phyloP scores from a whole-genome alignment of 2,113 vertebrate species.

The Silurus asotus region DNA sequence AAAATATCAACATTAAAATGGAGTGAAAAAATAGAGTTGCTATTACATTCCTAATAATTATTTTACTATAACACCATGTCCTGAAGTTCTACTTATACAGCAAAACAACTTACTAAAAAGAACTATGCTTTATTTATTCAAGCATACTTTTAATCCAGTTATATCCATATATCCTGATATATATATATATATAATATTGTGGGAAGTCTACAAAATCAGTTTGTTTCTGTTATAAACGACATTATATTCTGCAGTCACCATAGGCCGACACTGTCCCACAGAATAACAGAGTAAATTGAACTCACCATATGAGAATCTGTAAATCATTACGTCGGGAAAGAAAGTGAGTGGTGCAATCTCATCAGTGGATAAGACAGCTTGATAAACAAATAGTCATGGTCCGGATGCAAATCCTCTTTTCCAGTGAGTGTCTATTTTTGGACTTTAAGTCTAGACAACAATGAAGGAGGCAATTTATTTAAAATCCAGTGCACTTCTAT shows the following conservation, averaged over 20 bases:
- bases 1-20: background rate
- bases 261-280: background rate
- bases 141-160: background rate
- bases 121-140: background rate
- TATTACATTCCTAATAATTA: background rate
- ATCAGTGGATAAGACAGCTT: background rate
- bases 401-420: background rate
- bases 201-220: background rate
- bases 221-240: background rate
- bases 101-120: background rate
- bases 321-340: background rate
- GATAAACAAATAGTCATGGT: background rate
- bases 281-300: background rate
- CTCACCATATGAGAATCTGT: background rate
- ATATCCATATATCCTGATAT: too few species aligned
- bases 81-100: background rate
- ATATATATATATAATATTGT: conserved; percentile 1
- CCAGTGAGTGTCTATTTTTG: background rate
- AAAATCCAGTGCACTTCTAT: background rate
- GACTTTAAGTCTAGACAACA: background rate
- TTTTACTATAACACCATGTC: background rate
- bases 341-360: background rate
- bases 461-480: background rate
- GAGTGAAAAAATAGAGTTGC: background rate
- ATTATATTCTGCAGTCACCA: background rate